Evolutionary conservation across 2,888 invertebrate genomes (phyloP).

Genomic region (Aproaerema taeniolella): DNA sequence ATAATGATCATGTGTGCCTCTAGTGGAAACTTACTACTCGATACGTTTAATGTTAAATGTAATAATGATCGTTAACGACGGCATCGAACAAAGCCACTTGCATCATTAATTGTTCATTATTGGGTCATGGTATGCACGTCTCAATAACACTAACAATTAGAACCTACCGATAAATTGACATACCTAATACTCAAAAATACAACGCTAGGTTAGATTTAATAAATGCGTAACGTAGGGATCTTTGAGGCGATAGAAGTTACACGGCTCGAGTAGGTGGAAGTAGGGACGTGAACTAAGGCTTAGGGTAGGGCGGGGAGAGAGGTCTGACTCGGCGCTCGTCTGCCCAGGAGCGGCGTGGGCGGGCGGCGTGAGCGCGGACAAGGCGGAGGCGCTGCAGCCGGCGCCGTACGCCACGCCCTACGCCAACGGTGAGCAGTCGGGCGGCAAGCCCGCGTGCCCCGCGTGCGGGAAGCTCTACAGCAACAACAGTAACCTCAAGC

Average conservation of each 20-base stretch:
- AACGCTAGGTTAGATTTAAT: no score
- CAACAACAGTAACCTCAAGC: slow-evolving; percentile 83
- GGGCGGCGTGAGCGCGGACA: slow-evolving; percentile 28
- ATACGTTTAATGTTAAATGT: slow-evolving; percentile 4
- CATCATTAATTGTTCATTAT: slow-evolving; percentile 62
- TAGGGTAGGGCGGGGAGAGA: neutral
- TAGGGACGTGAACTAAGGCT: slow-evolving; percentile 21
- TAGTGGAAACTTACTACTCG: slow-evolving; percentile 9
- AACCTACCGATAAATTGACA: slow-evolving; percentile 52
- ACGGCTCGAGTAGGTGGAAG: slow-evolving; percentile 7
- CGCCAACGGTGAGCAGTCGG: slow-evolving; percentile 43
- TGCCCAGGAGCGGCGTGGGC: slow-evolving; percentile 36
- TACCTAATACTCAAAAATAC: slow-evolving; percentile 20
- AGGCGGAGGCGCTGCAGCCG: slow-evolving; percentile 24
- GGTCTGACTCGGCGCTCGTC: slow-evolving; percentile 44
- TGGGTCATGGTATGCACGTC: slow-evolving; percentile 55
- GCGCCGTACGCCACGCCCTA: slow-evolving; percentile 34
- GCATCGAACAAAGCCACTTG: slow-evolving; percentile 33
- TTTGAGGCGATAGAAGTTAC: slow-evolving; percentile 30
- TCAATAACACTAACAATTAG: slow-evolving; percentile 61
- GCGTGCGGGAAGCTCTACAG: slow-evolving; percentile 82
- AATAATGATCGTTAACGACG: slow-evolving; percentile 34
- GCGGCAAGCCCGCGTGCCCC: slow-evolving; percentile 79
- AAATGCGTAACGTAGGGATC: slow-evolving; percentile 2
- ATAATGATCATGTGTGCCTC: slow-evolving; percentile 14